phyloP scores from a whole-genome alignment of 1,140 invertebrate genomes.

The Leptestheria dahalacensis region DNA sequence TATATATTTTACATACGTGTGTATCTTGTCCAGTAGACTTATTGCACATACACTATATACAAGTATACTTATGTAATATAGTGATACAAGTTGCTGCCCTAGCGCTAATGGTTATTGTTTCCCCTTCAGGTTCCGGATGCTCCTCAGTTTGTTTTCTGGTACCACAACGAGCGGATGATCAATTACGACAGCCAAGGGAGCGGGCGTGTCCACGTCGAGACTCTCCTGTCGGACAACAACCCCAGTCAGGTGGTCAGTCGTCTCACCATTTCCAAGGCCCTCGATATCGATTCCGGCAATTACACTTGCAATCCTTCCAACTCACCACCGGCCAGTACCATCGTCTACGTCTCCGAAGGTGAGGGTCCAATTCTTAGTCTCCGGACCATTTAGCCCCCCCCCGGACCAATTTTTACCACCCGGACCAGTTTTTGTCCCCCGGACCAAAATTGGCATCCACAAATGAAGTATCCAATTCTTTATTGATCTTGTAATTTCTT shows the following conservation, averaged over 20 bases:
- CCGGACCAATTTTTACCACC: too few relatives aligned
- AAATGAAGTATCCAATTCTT: too few relatives aligned
- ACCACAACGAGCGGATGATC: slow-evolving; percentile 33
- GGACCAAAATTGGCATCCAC: too few relatives aligned
- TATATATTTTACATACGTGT: too few relatives aligned
- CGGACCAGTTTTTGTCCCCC: too few relatives aligned
- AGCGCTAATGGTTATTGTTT: too few relatives aligned
- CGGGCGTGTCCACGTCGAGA: slow-evolving; percentile 26
- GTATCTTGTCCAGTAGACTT: too few relatives aligned
- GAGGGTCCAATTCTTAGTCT: slow-evolving; percentile 5
- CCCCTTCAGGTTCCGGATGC: slow-evolving; percentile 28
- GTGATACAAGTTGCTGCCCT: too few relatives aligned
- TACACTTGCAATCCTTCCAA: slow-evolving; percentile 26
- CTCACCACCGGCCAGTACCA: slow-evolving; percentile 25
- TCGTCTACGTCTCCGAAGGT: slow-evolving; percentile 27
- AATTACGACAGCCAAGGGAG: slow-evolving; percentile 30
- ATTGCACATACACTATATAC: too few relatives aligned
- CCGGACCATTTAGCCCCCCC: too few relatives aligned
- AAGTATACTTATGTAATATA: too few relatives aligned
- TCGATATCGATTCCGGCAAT: slow-evolving; percentile 28
- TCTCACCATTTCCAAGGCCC: slow-evolving; percentile 30
- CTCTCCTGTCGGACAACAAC: slow-evolving; percentile 23
- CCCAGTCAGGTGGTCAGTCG: slow-evolving; percentile 29
- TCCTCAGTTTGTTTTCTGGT: slow-evolving; percentile 33
- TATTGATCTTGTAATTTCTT: too few relatives aligned